Evolutionary conservation across 2,113 vertebrate species (phyloP), one percentile per base, ranked within the genome.

Genomic region (Microtus oregoni): DNA sequence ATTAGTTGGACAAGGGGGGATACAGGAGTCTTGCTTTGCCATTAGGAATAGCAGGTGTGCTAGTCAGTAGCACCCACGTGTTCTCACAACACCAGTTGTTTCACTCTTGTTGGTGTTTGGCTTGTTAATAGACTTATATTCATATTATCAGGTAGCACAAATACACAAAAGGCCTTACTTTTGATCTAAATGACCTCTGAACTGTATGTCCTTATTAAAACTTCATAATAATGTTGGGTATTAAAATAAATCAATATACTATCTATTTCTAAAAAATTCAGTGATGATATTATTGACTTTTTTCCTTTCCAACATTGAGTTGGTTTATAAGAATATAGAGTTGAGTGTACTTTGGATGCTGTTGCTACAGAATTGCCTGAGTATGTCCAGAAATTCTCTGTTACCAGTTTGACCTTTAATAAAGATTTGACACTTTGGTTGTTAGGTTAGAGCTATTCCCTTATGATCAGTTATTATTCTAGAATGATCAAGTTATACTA

Each of bases 91-190:
- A 50, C 26, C 32, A 85, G 75, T 47, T 96, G 94, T 89, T 91
- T 70, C 96, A 86, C n/a, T 92, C 32, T 89, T 93, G 77, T 92
- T 94, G 89, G 41, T 90, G 76, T 88, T 94, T 77, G 24, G 58
- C 90, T 32, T 72, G 70, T 52, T 58, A 61, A 78, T 50, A 96
- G 70, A 76, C 41, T 63, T 92, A 83, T 87, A 90, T 86, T 93
- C 70, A 82, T 41, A 77, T 85, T 89, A 14, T 65, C 63, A 32
- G 14, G 63, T 2, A 83, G 75, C n/a, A 79, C 10, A 88, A 93
- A 79, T 8, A 83, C 19, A 81, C 20, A 81, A n/a, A 90, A 90
- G 86, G 19, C 44, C 58, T 83, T 92, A n/a, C 22, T 77, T 96
- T 95, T 87, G 30, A 83, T 83, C 61, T 94, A 73, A 95, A 79